phyloP scores from a whole-genome alignment of 2,888 invertebrate species.

The Epinotia ramella region DNA sequence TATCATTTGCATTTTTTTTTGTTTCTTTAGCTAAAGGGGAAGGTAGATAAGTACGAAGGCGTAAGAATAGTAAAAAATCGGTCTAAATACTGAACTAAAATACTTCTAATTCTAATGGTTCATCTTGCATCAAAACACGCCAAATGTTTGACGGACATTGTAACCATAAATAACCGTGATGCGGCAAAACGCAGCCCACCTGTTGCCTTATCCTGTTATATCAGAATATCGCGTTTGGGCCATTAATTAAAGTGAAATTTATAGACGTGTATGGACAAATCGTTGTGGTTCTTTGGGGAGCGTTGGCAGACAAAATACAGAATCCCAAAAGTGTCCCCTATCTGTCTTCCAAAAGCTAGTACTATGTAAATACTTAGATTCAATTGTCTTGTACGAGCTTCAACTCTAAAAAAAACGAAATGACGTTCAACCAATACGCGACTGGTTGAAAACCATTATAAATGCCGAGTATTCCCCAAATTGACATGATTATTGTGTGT shows the following conservation, averaged over 20 bases:
- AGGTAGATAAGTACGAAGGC: too few relatives aligned
- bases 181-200: slow-evolving; percentile 69
- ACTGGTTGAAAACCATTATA: neutral
- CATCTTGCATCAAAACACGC: slow-evolving; percentile 24
- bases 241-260: slow-evolving; percentile 81
- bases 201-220: slow-evolving; percentile 75
- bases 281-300: slow-evolving; percentile 62
- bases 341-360: too few relatives aligned
- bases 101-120: neutral
- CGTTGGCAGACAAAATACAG: slow-evolving; percentile 55
- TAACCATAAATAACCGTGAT: slow-evolving; percentile 40
- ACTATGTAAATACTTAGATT: too few relatives aligned
- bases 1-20: too few relatives aligned
- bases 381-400: too few relatives aligned
- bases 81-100: neutral
- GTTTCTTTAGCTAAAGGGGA: too few relatives aligned
- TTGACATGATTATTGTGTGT: neutral
- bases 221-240: slow-evolving; percentile 73
- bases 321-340: too few relatives aligned
- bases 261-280: slow-evolving; percentile 74
- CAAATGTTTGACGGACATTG: slow-evolving; percentile 45
- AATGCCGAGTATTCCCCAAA: neutral
- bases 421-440: too few relatives aligned
- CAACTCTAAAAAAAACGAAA: too few relatives aligned
- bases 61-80: neutral